Base-by-base conservation (phyloP, 1,140 invertebrate species). In the Heliconius congener region DNA sequence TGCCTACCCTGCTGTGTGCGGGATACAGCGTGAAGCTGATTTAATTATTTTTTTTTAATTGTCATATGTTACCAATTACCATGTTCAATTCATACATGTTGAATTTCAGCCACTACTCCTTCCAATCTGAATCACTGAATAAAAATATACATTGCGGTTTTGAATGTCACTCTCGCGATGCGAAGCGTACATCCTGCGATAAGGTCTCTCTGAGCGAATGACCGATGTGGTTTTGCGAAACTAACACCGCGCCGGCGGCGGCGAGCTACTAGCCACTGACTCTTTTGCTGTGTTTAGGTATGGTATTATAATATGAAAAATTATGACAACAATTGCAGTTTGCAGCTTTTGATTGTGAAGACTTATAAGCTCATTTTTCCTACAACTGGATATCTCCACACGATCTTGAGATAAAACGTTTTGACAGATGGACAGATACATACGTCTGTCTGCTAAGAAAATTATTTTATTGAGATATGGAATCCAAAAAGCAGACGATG, bases 171-270 rank as follows among this genome's bases (percentile, higher is more conserved):
- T 74, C 66, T 55, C 60, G 73, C 52, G 77, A 79, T 82, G 83
- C 81, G 83, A 78, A 81, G 73, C 78, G 79, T 42, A 78, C 82
- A 82, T 85, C 84, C 84, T 85, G 82, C 74, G 84, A 85, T 85
- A 85, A 85, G 75, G 81, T 66, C 60, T 66, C 39, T 81, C 79
- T 78, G 76, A 79, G 82, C 79, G 83, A 85, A 82, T 85, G 84
- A 85, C 84, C 77, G 77, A 80, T 82, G 82, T 78, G 81, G 83
- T 82, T 85, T 85, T 82, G 84, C 84, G 84, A 85, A 85, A 85
- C 80, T 82, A 81, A 85, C 77, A 82, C 84, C 78, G 5, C 60
- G 27, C 27, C n/a, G 27, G 8, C 60, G 4, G 60, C 27, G 27
- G 60, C 9, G 23, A 30, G 60, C 6, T 16, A 30, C 23, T 30